These are phyloP conservation scores for Miichthys miiuy DNA, from an alignment of 2,797 vertebrate species.

Conservation along the genomic window DNA sequence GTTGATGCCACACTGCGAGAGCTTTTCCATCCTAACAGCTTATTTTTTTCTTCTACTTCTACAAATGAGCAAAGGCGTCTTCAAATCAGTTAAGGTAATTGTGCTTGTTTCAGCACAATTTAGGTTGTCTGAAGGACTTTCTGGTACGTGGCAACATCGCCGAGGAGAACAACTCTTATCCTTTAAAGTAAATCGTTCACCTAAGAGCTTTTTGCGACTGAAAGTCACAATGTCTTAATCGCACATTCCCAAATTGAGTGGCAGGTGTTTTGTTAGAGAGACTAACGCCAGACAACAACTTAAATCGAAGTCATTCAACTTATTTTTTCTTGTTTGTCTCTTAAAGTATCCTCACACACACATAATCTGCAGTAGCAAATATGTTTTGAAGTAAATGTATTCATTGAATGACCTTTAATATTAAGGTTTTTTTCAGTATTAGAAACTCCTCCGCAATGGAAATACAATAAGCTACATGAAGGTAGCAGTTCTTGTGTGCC, in stretches of 20 bases:
- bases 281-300: background rate
- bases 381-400: background rate
- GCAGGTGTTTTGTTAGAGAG: background rate
- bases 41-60: background rate
- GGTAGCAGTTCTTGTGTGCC: background rate
- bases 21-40: conserved; percentile 15
- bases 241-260: background rate
- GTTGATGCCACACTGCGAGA: conserved; percentile 14
- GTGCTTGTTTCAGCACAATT: conserved; percentile 37
- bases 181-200: conserved; percentile 24
- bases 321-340: background rate
- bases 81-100: conserved; percentile 17
- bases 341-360: background rate
- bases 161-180: background rate
- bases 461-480: background rate
- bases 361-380: background rate
- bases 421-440: background rate
- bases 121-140: conserved; percentile 39
- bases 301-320: background rate
- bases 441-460: background rate
- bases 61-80: conserved; percentile 25
- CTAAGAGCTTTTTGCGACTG: conserved; percentile 19
- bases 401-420: background rate
- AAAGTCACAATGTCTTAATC: background rate
- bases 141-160: background rate